Evolutionary conservation across 2,113 vertebrate species (phyloP), one percentile per base, ranked within the genome.

Genomic region (Solenodon paradoxus): DNA sequence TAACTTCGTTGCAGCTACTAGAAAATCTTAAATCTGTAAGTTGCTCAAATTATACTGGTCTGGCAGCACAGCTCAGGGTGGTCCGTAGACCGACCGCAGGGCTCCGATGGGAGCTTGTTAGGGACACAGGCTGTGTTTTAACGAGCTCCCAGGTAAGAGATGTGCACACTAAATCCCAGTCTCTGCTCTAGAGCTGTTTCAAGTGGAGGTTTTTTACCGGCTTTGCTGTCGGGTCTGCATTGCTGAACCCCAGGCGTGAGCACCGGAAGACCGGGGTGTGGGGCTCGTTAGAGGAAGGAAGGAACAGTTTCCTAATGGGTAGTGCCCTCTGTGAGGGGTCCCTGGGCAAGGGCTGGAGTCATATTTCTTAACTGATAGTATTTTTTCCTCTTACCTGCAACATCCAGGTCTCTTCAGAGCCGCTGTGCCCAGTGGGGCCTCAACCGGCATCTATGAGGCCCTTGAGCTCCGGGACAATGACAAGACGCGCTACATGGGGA

Each of bases 381-480:
- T 17, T 28, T 3, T 47, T 0, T 0, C 15, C 9, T 28, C 32
- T 11, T 80, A 3, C 49, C 68, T 32, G 26, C 53, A 1, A 7
- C 8, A 30, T 35, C 0, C 97, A 99, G 99, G 99, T 98, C 98
- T 99, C 28, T 99, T 99, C 98, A 98, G 99, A 98, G 99, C 99
- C 28, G 99, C 99, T 45, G 99, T 99, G 86, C 99, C 99, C 97
- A 99, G 99, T 0, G 99, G 99, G 19, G 99, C 99, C 69, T 99
- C 99, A 32, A 99, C 99, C 26, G 99, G 99, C 10, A 99, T 99
- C 98, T 99, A 99, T 6, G 99, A 99, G 97, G 99, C 99, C 81
- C 98, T 99, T 84, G 99, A 99, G 96, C 99, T 99, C 57, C 99
- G 99, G 59, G 99, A 99, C 98, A 99, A 99, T 98, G 99, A 99